phyloP scores from a whole-genome alignment of 2,888 invertebrate genomes.

The Amiota minor region DNA sequence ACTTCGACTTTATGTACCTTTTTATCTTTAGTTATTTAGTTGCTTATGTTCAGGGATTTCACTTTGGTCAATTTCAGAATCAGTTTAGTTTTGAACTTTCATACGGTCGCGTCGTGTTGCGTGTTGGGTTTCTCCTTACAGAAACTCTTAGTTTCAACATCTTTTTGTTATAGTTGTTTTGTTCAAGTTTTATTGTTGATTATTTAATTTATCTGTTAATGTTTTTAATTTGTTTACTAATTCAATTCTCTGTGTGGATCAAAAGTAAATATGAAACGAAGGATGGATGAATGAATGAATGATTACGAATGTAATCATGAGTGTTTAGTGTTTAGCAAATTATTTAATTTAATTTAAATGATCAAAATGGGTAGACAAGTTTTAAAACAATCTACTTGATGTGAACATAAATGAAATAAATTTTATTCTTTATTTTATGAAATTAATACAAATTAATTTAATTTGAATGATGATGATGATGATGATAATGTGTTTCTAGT shows the following conservation, averaged over 20 bases:
- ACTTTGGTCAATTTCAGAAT: slow-evolving; percentile 37
- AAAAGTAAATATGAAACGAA: neutral
- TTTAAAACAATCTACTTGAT: too few relatives aligned
- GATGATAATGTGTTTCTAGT: neutral
- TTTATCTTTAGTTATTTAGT: neutral
- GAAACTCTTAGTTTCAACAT: slow-evolving; percentile 33
- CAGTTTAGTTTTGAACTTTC: slow-evolving; percentile 67
- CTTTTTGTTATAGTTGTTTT: slow-evolving; percentile 57
- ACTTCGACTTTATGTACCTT: slow-evolving; percentile 1
- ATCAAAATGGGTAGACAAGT: too few relatives aligned
- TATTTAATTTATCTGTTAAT: slow-evolving; percentile 48
- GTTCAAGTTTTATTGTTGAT: slow-evolving; percentile 37
- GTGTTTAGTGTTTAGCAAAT: too few relatives aligned
- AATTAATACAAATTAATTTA: neutral
- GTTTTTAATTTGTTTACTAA: slow-evolving; percentile 17
- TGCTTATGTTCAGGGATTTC: neutral
- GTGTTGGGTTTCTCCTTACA: neutral
- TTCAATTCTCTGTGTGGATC: neutral
- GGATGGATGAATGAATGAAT: too few relatives aligned
- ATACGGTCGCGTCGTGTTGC: slow-evolving; percentile 63
- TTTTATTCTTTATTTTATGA: neutral
- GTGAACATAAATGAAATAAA: too few relatives aligned
- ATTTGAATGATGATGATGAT: too few relatives aligned
- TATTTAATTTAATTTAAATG: too few relatives aligned
- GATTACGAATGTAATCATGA: too few relatives aligned